Conservation (phyloP, 2,113 vertebrate species). For the Gracilinanus agilis region DNA sequence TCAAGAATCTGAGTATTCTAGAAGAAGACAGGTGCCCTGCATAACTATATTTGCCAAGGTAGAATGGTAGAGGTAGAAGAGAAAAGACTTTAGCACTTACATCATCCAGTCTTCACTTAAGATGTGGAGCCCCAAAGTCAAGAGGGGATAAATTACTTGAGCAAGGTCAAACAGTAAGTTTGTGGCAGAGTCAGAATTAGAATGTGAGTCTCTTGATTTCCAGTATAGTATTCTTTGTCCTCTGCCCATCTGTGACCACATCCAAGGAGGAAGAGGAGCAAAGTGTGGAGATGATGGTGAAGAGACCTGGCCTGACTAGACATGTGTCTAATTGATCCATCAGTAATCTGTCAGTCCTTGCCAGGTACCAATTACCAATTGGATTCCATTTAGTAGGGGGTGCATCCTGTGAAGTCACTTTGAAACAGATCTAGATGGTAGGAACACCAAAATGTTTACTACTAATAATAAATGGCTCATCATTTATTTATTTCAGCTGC, state of each 20-base stretch:
- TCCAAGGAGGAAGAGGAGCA: neutral
- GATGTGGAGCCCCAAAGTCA: too few species aligned
- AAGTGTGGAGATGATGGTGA: neutral
- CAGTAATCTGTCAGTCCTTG: fast-evolving
- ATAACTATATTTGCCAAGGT: too few species aligned
- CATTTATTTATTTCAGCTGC: conserved; percentile 6
- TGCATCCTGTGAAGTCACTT: neutral
- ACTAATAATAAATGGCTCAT: neutral
- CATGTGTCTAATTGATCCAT: neutral
- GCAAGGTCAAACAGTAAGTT: neutral
- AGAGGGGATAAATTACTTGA: too few species aligned
- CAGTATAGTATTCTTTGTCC: neutral
- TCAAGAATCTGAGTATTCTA: neutral
- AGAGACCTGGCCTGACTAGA: neutral
- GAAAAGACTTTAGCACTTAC: too few species aligned
- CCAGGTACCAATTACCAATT: neutral
- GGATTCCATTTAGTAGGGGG: fast-evolving
- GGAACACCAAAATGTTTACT: neutral
- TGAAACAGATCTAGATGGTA: neutral
- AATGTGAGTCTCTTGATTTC: neutral
- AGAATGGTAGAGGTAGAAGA: too few species aligned
- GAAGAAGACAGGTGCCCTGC: too few species aligned
- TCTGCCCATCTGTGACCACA: neutral
- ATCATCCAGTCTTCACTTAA: too few species aligned
- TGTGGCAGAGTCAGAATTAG: neutral